These are phyloP conservation scores for Brachionus sp. DNA, from an alignment of 1,140 invertebrate species.

Conservation along the genomic window DNA sequence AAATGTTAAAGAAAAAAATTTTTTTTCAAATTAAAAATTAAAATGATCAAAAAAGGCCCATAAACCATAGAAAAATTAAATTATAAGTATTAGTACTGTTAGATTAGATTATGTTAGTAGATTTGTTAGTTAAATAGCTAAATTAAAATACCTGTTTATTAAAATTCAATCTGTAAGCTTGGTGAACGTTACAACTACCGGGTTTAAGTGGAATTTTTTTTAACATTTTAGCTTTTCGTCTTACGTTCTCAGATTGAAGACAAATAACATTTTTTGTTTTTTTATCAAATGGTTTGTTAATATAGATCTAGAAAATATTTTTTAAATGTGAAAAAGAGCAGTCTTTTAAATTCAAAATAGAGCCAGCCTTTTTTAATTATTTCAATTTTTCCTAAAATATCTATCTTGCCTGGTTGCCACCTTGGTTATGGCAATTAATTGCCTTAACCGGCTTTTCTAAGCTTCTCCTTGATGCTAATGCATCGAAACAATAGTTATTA, in stretches of 20 bases:
- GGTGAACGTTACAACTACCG: constrained; percentile 4
- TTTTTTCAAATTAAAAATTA: constrained; percentile 20
- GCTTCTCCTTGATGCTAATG: background rate
- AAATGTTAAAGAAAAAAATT: background rate
- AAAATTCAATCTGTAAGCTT: constrained; percentile 3
- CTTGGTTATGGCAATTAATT: constrained; percentile 27
- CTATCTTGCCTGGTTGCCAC: constrained; percentile 45
- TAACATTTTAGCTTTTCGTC: constrained; percentile 32
- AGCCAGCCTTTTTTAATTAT: constrained; percentile 1
- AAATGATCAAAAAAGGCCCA: constrained; percentile 31
- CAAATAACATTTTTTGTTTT: constrained; percentile 1
- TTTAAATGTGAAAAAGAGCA: background rate
- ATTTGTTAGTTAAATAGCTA: background rate
- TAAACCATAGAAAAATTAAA: background rate
- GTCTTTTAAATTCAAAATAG: background rate
- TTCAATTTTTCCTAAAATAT: constrained; percentile 10
- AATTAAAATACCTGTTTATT: constrained; percentile 37
- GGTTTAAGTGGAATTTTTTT: constrained; percentile 24
- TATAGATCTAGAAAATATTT: background rate
- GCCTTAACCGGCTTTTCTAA: constrained; percentile 29
- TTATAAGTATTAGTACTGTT: background rate
- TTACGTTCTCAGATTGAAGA: constrained; percentile 28
- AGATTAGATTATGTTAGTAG: background rate
- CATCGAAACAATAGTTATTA: constrained; percentile 34
- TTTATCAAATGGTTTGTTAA: background rate